These are phyloP conservation scores for Melipona beecheii DNA, from an alignment of 2,888 invertebrate genomes.

Conservation along the genomic window DNA sequence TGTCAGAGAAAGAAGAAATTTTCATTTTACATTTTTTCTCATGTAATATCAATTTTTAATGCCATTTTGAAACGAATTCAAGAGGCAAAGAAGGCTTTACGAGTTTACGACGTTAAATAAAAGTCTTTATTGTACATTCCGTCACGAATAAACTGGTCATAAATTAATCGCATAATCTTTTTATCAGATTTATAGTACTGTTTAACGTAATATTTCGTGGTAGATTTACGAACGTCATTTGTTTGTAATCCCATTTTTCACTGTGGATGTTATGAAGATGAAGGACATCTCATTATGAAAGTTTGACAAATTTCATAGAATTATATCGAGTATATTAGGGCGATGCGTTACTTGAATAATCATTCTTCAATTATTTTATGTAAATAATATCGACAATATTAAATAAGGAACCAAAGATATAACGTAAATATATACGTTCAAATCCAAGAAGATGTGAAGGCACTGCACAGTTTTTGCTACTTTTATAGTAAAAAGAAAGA, in stretches of 20 bases:
- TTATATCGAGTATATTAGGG: no score
- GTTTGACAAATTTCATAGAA: neutral
- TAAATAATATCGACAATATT: no score
- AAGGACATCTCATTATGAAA: neutral
- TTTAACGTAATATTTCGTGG: neutral
- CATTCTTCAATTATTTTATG: no score
- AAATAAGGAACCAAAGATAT: no score
- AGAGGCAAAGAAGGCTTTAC: neutral
- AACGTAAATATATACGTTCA: no score
- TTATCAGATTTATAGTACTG: neutral
- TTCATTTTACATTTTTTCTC: no score
- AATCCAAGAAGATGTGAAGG: no score
- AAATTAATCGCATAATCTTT: neutral
- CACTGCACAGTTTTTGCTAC: no score
- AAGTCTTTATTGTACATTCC: neutral
- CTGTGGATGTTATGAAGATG: neutral
- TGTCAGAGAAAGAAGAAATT: no score
- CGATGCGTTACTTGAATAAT: no score
- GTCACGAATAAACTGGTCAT: neutral
- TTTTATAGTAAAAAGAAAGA: no score
- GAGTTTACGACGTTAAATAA: neutral
- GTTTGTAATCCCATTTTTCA: neutral
- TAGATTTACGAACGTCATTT: neutral
- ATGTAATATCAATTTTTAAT: neutral
- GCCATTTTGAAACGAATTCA: neutral